Base-by-base conservation (phyloP, 2,113 vertebrate genomes). In the Haemorhous mexicanus region DNA sequence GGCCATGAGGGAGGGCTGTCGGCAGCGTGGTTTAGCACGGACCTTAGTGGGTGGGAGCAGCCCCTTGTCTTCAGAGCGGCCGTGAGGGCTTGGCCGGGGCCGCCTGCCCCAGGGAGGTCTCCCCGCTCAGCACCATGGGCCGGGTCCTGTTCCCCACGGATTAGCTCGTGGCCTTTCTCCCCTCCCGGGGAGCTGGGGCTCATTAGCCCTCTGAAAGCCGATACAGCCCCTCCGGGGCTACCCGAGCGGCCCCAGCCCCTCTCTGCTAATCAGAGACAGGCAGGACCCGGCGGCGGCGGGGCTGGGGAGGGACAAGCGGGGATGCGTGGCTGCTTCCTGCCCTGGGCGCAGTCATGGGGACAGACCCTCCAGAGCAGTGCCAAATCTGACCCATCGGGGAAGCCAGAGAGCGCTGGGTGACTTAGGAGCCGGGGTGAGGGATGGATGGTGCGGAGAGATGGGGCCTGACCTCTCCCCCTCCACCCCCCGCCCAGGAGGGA, bases 191-290 rank as follows among this genome's bases (percentile, higher is more conserved):
- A 90, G 72, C 94, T 92, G 93, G 93, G 52, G 83, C 91, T 96
- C 70, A 82, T 94, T 94, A 94, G 70, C 63, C 84, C 49, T 75
- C 77, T 76, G 93, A 95, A 96, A 96, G 92, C 75, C 66, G 92
- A 97, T 92, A 76, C 85, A 76, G 35, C 41, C 88, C 90, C 67
- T 83, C 3, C 6, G 28, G 73, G 92, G 49, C 81, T 62, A 16
- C 3, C 5, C 7, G 5, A 68, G 67, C 26, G 15, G 75, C 82
- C 85, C 37, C 2, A 53, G 70, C 75, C 85, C 79, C 94, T 90
- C 56, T 50, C 21, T 68, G 95, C 78, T 96, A 96, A 96, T 94
- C 74, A 82, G 95, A 93, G 88, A 41, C 95, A 96, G 95, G 83
- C 92, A 52, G 79, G 90, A 41, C 74, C 55, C 5, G 9, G 84